Conservation (phyloP, 2,888 invertebrate species). For the Tholera decimalis region DNA sequence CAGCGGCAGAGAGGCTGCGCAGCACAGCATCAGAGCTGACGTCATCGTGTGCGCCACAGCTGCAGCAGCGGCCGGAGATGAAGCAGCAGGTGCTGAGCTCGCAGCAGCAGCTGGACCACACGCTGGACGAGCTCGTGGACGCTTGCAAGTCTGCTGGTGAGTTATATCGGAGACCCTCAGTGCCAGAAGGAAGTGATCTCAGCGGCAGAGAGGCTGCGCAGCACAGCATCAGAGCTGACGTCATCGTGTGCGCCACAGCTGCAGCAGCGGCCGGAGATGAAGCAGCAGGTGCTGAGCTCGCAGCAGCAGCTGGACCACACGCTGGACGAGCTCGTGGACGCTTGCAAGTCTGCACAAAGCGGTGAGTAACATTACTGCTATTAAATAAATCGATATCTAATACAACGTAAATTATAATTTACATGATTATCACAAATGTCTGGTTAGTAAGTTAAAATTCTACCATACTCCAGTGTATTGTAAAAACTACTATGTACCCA, state of each 20-base stretch:
- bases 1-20: constrained; percentile 65
- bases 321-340: constrained; percentile 61
- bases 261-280: constrained; percentile 22
- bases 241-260: constrained; percentile 55
- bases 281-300: constrained; percentile 19
- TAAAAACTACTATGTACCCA: no score
- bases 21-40: constrained; percentile 62
- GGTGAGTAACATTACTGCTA: constrained; percentile 18
- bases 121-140: constrained; percentile 60
- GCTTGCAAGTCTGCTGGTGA: no score
- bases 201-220: constrained; percentile 64
- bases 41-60: constrained; percentile 52
- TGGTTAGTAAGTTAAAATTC: no score
- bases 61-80: constrained; percentile 29
- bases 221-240: constrained; percentile 61
- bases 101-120: constrained; percentile 50
- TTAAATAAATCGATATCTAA: not conserved
- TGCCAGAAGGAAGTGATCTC: constrained; percentile 65
- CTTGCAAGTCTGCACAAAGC: constrained; percentile 49
- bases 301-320: constrained; percentile 52
- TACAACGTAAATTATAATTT: no score
- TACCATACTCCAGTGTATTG: no score
- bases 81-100: constrained; percentile 23
- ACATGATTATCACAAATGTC: no score
- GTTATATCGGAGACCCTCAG: constrained; percentile 59